Evolutionary conservation across 2,797 vertebrate species (phyloP).

Genomic region (Tolypeutes matacus): DNA sequence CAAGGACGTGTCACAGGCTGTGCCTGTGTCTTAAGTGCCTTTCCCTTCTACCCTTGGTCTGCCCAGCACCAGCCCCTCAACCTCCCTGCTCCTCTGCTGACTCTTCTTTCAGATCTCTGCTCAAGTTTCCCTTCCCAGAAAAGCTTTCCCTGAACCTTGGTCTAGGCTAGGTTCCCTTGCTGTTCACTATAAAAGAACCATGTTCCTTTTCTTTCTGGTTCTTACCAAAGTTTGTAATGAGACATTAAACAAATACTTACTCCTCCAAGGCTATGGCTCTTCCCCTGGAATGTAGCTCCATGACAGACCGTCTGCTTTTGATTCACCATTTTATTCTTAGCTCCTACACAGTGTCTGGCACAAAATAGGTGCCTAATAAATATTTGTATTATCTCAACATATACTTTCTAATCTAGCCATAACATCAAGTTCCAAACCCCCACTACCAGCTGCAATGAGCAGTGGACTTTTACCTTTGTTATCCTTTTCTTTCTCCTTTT

Average conservation of each 20-base stretch:
- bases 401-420: too few relatives aligned
- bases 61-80: neutral
- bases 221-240: neutral
- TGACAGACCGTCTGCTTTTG: neutral
- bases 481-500: neutral
- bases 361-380: neutral
- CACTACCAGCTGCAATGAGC: neutral
- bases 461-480: neutral
- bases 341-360: neutral
- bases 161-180: neutral
- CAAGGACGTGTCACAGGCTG: neutral
- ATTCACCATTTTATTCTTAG: neutral
- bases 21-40: neutral
- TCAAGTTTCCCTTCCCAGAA: neutral
- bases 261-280: neutral
- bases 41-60: neutral
- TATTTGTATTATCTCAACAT: neutral
- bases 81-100: rapidly evolving
- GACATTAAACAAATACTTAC: neutral
- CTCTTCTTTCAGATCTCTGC: neutral
- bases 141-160: too few relatives aligned
- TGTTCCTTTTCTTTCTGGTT: neutral
- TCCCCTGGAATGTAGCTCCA: neutral
- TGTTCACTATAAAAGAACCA: neutral
- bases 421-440: too few relatives aligned